A percentile compares a stretch with the other conserved stretches of the same genome.
These are phyloP conservation scores for Cybosia mesomella DNA, from an alignment of 2,888 invertebrate genomes.

Conservation along the genomic window DNA sequence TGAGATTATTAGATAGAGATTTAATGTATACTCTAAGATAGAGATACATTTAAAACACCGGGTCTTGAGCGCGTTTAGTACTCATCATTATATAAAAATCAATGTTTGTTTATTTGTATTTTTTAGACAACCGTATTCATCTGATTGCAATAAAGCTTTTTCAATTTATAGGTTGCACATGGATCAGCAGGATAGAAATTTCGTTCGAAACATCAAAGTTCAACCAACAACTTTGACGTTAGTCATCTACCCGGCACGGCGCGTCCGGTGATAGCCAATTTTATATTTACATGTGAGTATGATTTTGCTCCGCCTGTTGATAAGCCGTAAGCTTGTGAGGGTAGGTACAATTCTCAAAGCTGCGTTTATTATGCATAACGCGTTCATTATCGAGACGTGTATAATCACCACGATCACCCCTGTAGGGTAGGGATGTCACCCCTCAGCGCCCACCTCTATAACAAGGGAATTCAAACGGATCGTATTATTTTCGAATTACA, in stretches of 20 bases:
- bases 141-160: too few relatives aligned
- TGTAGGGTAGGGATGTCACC: constrained; percentile 47
- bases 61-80: too few relatives aligned
- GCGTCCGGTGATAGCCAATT: too few relatives aligned
- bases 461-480: constrained; percentile 21
- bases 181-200: too few relatives aligned
- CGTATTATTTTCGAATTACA: constrained; percentile 26
- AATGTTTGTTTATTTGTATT: too few relatives aligned
- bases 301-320: background rate
- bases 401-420: constrained; percentile 71
- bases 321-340: background rate
- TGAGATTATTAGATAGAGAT: background rate
- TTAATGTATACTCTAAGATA: too few relatives aligned
- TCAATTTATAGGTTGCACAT: too few relatives aligned
- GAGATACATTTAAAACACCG: background rate
- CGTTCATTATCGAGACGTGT: constrained; percentile 53
- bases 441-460: constrained; percentile 31
- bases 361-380: constrained; percentile 44
- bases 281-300: background rate
- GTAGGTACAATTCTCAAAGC: constrained; percentile 3
- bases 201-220: too few relatives aligned
- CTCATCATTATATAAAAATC: background rate
- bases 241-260: too few relatives aligned
- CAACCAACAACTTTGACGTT: too few relatives aligned
- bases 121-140: too few relatives aligned